Evolutionary conservation across 2,113 vertebrate genomes (phyloP).

Genomic region (Plecturocebus donacophilus): DNA sequence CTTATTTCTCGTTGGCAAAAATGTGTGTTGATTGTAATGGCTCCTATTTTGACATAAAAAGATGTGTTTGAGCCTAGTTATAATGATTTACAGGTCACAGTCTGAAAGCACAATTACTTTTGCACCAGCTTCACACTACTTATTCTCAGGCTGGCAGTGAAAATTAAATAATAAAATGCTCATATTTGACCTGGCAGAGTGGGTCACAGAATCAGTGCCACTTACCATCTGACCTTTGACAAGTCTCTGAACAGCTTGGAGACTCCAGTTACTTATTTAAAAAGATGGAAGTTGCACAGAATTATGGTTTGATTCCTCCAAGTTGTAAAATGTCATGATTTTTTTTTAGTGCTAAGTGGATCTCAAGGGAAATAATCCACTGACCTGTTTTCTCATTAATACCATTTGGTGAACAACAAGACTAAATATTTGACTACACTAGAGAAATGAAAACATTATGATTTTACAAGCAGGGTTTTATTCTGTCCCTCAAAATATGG

Average conservation of each 20-base stretch:
- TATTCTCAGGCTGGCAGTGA: neutral
- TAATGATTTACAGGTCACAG: too few relatives aligned
- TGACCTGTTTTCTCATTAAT: constrained; percentile 30
- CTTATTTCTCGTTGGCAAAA: too few relatives aligned
- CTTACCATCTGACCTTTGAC: neutral
- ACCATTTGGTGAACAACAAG: neutral
- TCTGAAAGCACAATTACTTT: too few relatives aligned
- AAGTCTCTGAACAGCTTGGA: neutral
- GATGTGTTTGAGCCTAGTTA: too few relatives aligned
- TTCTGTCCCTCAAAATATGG: neutral
- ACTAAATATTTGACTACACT: neutral
- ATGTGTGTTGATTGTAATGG: too few relatives aligned
- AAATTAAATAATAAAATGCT: neutral
- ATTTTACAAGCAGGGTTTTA: neutral
- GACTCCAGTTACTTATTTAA: constrained; percentile 11
- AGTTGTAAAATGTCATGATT: neutral
- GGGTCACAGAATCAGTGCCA: neutral
- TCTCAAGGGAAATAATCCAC: neutral
- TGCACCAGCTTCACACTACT: neutral
- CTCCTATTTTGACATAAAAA: too few relatives aligned
- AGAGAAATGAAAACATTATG: neutral
- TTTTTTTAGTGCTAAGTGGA: constrained; percentile 2
- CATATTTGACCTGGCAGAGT: neutral
- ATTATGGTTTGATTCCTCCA: neutral
- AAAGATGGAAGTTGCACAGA: neutral